Base-by-base conservation (phyloP, 1,140 invertebrate genomes). In the Drosophila jambulina region DNA sequence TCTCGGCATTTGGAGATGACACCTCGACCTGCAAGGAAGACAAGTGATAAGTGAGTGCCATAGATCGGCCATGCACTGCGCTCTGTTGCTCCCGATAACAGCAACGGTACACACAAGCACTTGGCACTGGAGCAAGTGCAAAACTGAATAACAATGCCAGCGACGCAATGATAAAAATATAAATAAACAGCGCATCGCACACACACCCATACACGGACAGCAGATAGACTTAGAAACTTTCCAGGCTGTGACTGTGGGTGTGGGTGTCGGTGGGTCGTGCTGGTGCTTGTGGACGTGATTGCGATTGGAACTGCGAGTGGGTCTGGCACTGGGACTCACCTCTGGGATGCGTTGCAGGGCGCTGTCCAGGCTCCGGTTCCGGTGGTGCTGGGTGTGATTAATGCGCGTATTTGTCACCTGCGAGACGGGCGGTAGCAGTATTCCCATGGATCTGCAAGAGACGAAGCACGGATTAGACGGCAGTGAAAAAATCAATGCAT, bases 321-420 rank as follows among this genome's bases (percentile, higher is more conserved):
- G n/a, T 48, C 62, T 15, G 34, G 34, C 17, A 9, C 3, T 10
- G 7, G 6, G 23, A 85, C 85, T 92, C 54, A 97, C 96, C 94
- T 97, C 97, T 23, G 97, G 97, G 75, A 97, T 97, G 90, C 96
- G 94, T 91, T 97, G 97, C 46, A 97, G 93, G 23, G 97, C 97
- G 54, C 97, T 98, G 92, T 98, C 97, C 84, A 98, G 93, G 86
- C 97, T 97, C 58, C 97, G 95, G 93, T 98, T 98, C 74, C 97
- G 95, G 92, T 98, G 97, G 91, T 98, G 97, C 71, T 96, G 94
- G 7, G 95, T 96, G 61, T 95, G 81, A 75, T 94, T 94, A 40
- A 93, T 93, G 63, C 90, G 93, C 51, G 93, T 92, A 32, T 92
- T 93, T 38, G 92, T 93, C 45, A 95, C 94, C 86, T 96, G 95